These are phyloP conservation scores for Agrotis exclamationis DNA, from an alignment of 2,888 invertebrate genomes.

Conservation along the genomic window DNA sequence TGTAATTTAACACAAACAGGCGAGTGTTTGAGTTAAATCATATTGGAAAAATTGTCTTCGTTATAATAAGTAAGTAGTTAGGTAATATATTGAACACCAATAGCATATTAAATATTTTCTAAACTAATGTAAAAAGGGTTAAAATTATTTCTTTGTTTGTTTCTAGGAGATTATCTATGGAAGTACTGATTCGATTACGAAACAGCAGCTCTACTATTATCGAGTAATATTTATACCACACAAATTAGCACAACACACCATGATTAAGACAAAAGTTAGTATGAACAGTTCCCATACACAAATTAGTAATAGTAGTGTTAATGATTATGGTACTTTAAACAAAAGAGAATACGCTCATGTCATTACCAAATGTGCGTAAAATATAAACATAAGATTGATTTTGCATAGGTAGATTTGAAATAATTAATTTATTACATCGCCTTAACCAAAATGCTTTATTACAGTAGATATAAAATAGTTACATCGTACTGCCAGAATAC, in stretches of 20 bases:
- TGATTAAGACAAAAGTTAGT: neutral
- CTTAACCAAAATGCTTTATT: neutral
- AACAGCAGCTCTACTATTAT: neutral
- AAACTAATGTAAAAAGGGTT: neutral
- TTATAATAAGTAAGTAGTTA: conserved; percentile 34
- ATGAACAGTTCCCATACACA: conserved; percentile 1
- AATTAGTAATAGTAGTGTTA: neutral
- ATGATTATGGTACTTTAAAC: neutral
- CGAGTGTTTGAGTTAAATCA: too few species aligned
- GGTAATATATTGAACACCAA: conserved; percentile 49
- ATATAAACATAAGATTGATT: too few species aligned
- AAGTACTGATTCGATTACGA: neutral
- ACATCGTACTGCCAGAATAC: neutral
- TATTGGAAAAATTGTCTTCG: too few species aligned
- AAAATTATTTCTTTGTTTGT: neutral
- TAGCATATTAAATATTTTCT: conserved; percentile 9
- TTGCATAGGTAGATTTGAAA: too few species aligned
- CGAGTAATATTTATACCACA: neutral
- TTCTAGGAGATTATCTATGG: neutral
- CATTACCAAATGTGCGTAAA: too few species aligned
- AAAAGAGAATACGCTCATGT: too few species aligned
- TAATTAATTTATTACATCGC: too few species aligned
- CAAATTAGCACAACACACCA: neutral
- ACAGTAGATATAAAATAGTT: neutral
- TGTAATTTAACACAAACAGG: neutral